phyloP scores from a whole-genome alignment of 2,797 vertebrate genomes.

The Naso thynnoides region DNA sequence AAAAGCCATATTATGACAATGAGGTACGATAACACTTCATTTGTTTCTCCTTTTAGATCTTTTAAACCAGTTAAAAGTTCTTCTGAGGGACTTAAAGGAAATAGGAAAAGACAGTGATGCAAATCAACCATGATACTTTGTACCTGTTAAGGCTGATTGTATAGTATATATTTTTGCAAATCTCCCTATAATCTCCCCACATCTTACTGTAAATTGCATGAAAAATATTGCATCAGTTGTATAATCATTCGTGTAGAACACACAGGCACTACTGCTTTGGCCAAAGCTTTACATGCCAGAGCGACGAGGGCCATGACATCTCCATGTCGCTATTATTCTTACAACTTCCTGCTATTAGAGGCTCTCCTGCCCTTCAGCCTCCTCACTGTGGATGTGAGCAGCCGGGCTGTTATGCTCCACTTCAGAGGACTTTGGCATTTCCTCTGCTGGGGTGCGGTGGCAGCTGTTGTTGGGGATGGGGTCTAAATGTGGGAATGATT shows the following conservation, averaged over 20 bases:
- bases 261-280: conserved; percentile 31
- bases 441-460: conserved; percentile 75
- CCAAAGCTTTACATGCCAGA: conserved; percentile 52
- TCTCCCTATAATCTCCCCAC: background rate
- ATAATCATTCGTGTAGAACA: conserved; percentile 4
- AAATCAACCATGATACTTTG: background rate
- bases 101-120: background rate
- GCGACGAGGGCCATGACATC: conserved; percentile 63
- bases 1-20: too few species aligned
- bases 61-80: too few species aligned
- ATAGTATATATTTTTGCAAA: background rate
- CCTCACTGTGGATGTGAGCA: conserved; percentile 66
- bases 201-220: conserved; percentile 1
- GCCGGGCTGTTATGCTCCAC: conserved; percentile 72
- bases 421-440: conserved; percentile 83
- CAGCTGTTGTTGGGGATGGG: conserved; percentile 71
- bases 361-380: conserved; percentile 60
- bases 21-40: too few species aligned
- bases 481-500: conserved; percentile 72
- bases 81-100: too few species aligned
- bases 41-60: too few species aligned
- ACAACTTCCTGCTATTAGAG: conserved; percentile 84
- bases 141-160: background rate
- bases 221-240: conserved; percentile 4
- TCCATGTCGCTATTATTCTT: conserved; percentile 72